Percentiles rank a stretch among this genome's conserved stretches.
Evolutionary conservation across 2,797 vertebrate species (phyloP).

Genomic region (Enteromius thamalakanensis): DNA sequence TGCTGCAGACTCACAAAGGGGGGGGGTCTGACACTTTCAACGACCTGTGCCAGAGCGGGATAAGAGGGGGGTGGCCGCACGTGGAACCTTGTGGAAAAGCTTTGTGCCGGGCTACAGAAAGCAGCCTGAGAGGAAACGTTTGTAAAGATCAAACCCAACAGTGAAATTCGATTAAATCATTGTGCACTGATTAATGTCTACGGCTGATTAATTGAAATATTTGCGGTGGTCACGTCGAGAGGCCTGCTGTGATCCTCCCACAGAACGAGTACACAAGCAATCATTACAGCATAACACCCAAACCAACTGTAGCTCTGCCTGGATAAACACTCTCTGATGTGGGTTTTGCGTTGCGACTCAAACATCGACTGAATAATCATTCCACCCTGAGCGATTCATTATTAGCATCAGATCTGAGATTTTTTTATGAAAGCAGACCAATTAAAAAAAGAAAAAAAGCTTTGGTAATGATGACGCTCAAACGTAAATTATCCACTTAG

Average conservation of each 20-base stretch:
- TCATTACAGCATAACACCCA: conserved; percentile 10
- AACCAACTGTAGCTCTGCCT: not conserved
- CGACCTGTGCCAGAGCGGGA: not conserved
- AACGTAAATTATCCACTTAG: conserved; percentile 16
- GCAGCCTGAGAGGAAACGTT: not conserved
- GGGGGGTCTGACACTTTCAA: conserved; percentile 1
- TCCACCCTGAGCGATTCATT: not conserved
- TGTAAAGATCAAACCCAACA: not conserved
- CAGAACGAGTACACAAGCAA: conserved; percentile 15
- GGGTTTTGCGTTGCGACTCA: not conserved
- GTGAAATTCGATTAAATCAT: conserved; percentile 31
- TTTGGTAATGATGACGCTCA: not conserved
- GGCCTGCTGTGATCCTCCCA: conserved; percentile 17
- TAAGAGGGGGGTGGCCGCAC: not conserved
- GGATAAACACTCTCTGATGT: not conserved
- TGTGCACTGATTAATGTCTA: conserved; percentile 32
- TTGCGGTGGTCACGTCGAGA: not conserved
- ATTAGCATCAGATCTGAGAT: conserved; percentile 15
- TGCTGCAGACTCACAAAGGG: not conserved
- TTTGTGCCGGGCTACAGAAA: not conserved
- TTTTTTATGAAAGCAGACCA: not conserved
- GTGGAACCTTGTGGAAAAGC: not conserved
- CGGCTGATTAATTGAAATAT: conserved; percentile 40
- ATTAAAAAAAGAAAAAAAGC: conserved; percentile 1
- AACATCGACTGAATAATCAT: not conserved